Evolutionary conservation across 2,797 vertebrate genomes (phyloP), one percentile per base, ranked within the genome.

Genomic region (Borostomias antarcticus): DNA sequence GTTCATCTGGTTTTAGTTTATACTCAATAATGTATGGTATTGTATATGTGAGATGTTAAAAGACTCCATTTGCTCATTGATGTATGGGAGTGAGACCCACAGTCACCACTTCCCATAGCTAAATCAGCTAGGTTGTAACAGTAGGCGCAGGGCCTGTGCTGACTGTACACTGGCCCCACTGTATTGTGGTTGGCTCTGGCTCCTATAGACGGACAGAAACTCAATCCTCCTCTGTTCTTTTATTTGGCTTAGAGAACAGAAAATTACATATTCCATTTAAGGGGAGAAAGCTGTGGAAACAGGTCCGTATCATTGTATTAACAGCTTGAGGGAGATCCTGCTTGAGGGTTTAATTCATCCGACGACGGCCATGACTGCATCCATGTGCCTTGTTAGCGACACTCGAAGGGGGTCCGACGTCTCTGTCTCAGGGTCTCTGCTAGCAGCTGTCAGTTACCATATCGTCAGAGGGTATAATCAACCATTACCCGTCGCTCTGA

Each of bases 181-280:
- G 15, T 80, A 73, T 82, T 82, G 65, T 76, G 66, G 75, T 85
- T 85, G 84, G 84, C 81, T 72, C 32, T 23, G 9, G 17, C 62
- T 52, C 61, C 67, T 29, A 32, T 28, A 68, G 43, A 68, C 33
- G 48, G 61, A 57, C 35, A 73, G 82, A 80, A 85, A 86, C 68
- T 19, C 54, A 66, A 85, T 80, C 74, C 69, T 43, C 37, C 37
- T 69, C 72, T 82, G 43, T 57, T 86, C 67, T 76, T 83, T 73
- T 72, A 76, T 77, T 78, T 76, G 66, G 78, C 64, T 67, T 64
- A 50, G 65, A 69, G 69, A 79, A 70, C 71, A 62, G 45, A 73
- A 80, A 76, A 81, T 69, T 53, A 69, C 47, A 40, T 69, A 43
- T 74, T 72, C 70, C 65, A 69, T 75, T 64, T 2, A 53, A 58